These are phyloP conservation scores for Tyria jacobaeae DNA, from an alignment of 2,888 invertebrate genomes.

Conservation along the genomic window DNA sequence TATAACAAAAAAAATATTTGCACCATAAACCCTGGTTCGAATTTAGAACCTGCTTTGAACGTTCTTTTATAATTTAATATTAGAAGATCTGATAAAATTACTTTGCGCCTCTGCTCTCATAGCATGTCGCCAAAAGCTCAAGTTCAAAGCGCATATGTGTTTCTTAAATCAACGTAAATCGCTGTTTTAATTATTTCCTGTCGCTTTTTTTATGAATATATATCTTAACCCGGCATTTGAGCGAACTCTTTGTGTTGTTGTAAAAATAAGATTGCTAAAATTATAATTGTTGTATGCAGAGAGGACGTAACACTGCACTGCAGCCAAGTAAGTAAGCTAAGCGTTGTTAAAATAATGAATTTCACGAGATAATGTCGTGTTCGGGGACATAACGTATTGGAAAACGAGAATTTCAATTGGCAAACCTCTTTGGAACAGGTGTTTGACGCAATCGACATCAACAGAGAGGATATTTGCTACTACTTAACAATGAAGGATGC, in stretches of 20 bases:
- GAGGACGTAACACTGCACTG: constrained; percentile 32
- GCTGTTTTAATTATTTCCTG: constrained; percentile 55
- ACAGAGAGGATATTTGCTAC: constrained; percentile 1
- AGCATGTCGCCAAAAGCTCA: constrained; percentile 38
- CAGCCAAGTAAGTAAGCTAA: constrained; percentile 25
- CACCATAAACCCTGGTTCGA: constrained; percentile 17
- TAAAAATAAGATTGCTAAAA: constrained; percentile 52
- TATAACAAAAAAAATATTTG: neutral
- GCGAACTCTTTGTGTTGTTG: constrained; percentile 50
- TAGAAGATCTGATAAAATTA: constrained; percentile 40
- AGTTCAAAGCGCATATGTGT: constrained; percentile 52
- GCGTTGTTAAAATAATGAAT: constrained; percentile 1
- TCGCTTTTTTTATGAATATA: constrained; percentile 42
- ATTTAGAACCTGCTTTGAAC: constrained; percentile 35
- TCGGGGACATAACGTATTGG: constrained; percentile 8
- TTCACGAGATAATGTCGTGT: constrained; percentile 17
- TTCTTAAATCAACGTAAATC: constrained; percentile 48
- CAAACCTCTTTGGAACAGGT: neutral
- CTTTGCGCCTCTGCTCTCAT: constrained; percentile 46
- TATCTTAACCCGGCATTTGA: constrained; percentile 34
- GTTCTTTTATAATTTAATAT: constrained; percentile 42
- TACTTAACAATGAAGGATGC: constrained; percentile 6
- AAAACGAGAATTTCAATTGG: constrained; percentile 1
- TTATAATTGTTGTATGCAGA: constrained; percentile 48
- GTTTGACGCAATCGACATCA: neutral